phyloP scores from a whole-genome alignment of 1,140 invertebrate genomes.

The Drosophila willistoni region DNA sequence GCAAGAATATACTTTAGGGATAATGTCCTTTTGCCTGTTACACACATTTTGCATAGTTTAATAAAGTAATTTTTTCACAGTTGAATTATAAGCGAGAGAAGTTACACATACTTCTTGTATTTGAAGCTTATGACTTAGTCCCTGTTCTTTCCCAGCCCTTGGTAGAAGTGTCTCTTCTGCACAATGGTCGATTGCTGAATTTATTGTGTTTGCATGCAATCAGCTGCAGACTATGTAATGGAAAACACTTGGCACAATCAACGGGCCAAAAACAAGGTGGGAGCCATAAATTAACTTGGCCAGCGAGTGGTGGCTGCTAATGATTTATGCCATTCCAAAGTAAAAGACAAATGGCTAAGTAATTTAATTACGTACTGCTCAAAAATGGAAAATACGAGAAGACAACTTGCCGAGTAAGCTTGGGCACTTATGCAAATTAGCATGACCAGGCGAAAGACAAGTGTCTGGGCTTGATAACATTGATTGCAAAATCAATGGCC shows the following conservation, averaged over 20 bases:
- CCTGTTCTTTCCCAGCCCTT: constrained; percentile 17
- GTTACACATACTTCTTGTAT: too few relatives aligned
- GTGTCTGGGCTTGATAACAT: constrained; percentile 52
- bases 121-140: too few relatives aligned
- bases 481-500: constrained; percentile 76
- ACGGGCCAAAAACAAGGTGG: constrained; percentile 25
- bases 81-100: too few relatives aligned
- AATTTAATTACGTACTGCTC: constrained; percentile 70
- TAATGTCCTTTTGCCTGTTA: too few relatives aligned
- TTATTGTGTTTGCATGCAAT: constrained; percentile 74
- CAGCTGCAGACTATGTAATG: constrained; percentile 59
- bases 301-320: constrained; percentile 42
- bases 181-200: constrained; percentile 58
- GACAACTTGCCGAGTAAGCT: constrained; percentile 72
- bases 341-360: constrained; percentile 75
- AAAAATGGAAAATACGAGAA: constrained; percentile 29
- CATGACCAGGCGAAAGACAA: constrained; percentile 17
- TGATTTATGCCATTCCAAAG: constrained; percentile 67
- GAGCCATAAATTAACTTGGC: constrained; percentile 63
- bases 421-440: constrained; percentile 75
- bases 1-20: too few relatives aligned
- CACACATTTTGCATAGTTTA: too few relatives aligned
- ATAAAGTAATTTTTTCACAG: too few relatives aligned
- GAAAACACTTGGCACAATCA: constrained; percentile 62
- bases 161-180: constrained; percentile 31